Base-by-base conservation (phyloP, 2,797 vertebrate genomes). In the Pantherophis vulpinus region DNA sequence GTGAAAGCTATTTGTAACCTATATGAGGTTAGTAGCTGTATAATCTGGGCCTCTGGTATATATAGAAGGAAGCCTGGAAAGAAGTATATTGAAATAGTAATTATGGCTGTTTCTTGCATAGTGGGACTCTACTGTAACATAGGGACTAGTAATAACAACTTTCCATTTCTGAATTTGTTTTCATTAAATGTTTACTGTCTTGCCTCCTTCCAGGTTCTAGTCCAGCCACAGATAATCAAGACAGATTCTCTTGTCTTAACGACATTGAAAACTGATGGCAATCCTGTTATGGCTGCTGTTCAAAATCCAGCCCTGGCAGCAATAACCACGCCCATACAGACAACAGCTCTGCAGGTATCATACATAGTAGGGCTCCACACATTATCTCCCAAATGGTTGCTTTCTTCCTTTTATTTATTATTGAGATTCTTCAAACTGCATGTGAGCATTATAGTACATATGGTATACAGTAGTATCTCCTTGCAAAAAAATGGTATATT, bases 221-320 rank as follows among this genome's bases (percentile, higher is more conserved):
- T 99, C 92, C 99, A 99, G 91, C 99, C 99, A 92, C 99, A 99
- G 98, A 99, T 99, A 95, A 98, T 99, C 95, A 99, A 99, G 97
- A 99, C 99, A 0, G 99, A 99, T 94, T 99, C 99, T 1, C 97
- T 99, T 94, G 98, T 99, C 95, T 97, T 99, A 96, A 99, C 99
- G 0, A 99, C 99, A 0, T 96, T 99, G 95, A 99, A 99, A 95
- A 97, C 99, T 1, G 99, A 99, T 1, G 99, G 99, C 83, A 99
- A 98, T 37, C 99, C 99, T 14, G 98, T 99, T 79, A 97, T 99
- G 97, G 98, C 99, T 0, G 97, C 99, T 0, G 98, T 99, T 96
- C 99, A 99, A 97, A 99, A 98, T 97, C 98, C 99, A 0, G 96
- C 98, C 0, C 98, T 99, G 97, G 98, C 99, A 20, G 97, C 99